Base-by-base conservation (phyloP, 2,113 vertebrate species). In the Corynorhinus townsendii region DNA sequence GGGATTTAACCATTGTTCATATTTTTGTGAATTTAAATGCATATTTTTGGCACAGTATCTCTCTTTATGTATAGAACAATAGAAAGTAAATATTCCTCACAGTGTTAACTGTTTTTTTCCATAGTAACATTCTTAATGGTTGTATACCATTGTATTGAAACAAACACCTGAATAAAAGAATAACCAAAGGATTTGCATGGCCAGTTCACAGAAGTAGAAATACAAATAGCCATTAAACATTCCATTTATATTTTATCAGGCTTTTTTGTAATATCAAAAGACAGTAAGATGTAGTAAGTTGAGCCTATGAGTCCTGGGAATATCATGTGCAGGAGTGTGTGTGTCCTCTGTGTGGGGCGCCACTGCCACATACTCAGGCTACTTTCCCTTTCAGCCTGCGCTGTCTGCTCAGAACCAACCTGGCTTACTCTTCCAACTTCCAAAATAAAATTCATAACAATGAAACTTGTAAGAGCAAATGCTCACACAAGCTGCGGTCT, bases 361-460 rank as follows among this genome's bases (percentile, higher is more conserved):
- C 0, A 3, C 69, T 89, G 33, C 20, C 0, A 0, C 38, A 35
- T 35, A 3, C 9, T 33, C 40, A 35, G 75, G 33, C 47, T 2
- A 6, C 85, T n/a, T 17, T 33, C 24, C 52, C 75, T 56, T 24
- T 43, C 33, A 86, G 38, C 11, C 87, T 72, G 0, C 62, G 45
- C 64, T 88, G 7, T 73, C 0, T 15, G 19, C 52, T 82, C 38
- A 73, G 73, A 43, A 75, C 76, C 71, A 52, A 6, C 28, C 86
- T 77, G 82, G 89, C 81, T 77, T 43, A 77, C 45, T 83, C 52
- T 79, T 82, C 33, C 9, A 35, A 15, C 40, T 26, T 52, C 80
- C 84, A 76, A 77, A 96, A 76, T 90, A 75, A 94, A 96, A 72
- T 83, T 62, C 75, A 40, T 75, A 16, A n/a, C 79, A 20, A 64